These are phyloP conservation scores for Aramus guarauna DNA, from an alignment of 2,113 vertebrate genomes.

Conservation along the genomic window DNA sequence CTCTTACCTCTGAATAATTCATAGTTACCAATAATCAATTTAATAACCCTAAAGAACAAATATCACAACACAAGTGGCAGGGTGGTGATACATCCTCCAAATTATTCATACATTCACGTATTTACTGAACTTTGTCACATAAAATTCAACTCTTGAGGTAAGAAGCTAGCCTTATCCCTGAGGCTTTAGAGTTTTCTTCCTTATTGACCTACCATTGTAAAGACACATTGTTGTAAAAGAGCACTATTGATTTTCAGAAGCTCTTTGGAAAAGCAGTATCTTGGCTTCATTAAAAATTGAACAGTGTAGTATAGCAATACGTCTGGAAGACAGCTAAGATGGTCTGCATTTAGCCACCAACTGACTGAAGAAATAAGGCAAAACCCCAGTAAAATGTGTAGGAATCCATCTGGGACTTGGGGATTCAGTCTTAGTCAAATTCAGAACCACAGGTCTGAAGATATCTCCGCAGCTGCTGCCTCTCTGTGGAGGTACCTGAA, in stretches of 20 bases:
- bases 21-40: neutral
- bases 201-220: conserved; percentile 17
- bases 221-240: neutral
- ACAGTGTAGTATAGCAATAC: neutral
- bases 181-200: neutral
- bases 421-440: neutral
- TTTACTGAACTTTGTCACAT: neutral
- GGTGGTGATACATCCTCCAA: neutral
- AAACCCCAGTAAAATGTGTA: neutral
- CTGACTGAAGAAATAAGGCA: neutral
- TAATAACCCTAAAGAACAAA: neutral
- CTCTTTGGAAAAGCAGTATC: conserved; percentile 1
- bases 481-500: neutral
- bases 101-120: neutral
- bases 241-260: conserved; percentile 29
- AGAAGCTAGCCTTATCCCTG: neutral
- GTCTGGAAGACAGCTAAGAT: neutral
- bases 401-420: neutral
- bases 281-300: conserved; percentile 53
- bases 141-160: neutral
- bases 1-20: neutral
- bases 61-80: neutral
- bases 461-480: neutral
- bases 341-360: neutral
- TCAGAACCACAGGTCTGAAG: neutral